phyloP scores from a whole-genome alignment of 2,888 invertebrate species.

The Hypomecis atomaria region DNA sequence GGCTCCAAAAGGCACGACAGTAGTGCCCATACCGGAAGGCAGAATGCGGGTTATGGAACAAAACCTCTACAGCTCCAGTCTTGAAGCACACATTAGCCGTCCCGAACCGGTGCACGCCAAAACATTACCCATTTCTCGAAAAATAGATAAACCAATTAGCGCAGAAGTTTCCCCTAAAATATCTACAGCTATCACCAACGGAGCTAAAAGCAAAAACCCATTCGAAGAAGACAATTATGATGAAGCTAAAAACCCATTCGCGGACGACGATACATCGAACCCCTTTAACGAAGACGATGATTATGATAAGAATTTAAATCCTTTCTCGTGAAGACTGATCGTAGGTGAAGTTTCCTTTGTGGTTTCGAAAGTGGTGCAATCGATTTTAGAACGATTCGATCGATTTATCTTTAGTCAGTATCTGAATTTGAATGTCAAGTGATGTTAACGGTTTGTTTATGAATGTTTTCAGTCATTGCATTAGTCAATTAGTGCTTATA shows the following conservation, averaged over 20 bases:
- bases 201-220: constrained; percentile 61
- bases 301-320: constrained; percentile 91
- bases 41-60: constrained; percentile 83
- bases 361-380: neutral
- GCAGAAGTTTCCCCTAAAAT: constrained; percentile 53
- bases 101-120: constrained; percentile 59
- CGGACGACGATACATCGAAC: constrained; percentile 83
- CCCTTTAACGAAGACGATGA: constrained; percentile 85
- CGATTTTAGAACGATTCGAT: neutral
- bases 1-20: constrained; percentile 66
- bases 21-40: constrained; percentile 84
- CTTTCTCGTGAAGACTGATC: constrained; percentile 79
- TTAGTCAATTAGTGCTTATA: no score
- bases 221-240: constrained; percentile 83
- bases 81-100: constrained; percentile 84
- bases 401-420: no score
- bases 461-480: no score
- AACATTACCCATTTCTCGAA: constrained; percentile 53
- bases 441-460: no score
- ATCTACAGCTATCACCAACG: constrained; percentile 53
- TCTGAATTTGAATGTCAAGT: no score
- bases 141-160: constrained; percentile 44
- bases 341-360: constrained; percentile 14
- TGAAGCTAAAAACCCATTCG: constrained; percentile 87
- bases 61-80: constrained; percentile 84